Percentiles rank a stretch among this genome's conserved stretches.
Evolutionary conservation across 2,113 vertebrate genomes (phyloP).

Genomic region (Calypte anna): DNA sequence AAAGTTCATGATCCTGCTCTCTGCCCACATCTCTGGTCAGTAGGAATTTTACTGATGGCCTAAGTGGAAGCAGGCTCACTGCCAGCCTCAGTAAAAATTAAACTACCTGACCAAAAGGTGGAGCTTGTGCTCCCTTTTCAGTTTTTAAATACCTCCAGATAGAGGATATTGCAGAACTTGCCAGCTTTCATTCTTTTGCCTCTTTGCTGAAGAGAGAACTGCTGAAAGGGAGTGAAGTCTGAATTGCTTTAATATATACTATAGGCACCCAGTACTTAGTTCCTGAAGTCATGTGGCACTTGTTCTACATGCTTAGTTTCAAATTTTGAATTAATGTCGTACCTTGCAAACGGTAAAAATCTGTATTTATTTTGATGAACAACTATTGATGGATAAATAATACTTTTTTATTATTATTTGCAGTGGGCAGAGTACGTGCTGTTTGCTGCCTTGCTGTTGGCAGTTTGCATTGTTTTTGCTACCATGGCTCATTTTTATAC

Average conservation of each 20-base stretch:
- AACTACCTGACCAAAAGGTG: background rate
- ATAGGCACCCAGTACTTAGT: background rate
- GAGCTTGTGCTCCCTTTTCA: background rate
- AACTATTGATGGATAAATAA: background rate
- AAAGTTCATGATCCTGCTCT: background rate
- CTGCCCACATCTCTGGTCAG: background rate
- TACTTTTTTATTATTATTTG: background rate
- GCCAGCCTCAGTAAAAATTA: background rate
- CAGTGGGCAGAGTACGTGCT: conserved; percentile 94
- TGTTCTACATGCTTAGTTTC: background rate
- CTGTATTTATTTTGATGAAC: background rate
- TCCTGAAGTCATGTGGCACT: background rate
- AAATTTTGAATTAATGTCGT: background rate
- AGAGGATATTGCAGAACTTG: background rate
- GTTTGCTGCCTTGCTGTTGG: conserved; percentile 88
- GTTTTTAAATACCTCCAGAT: background rate
- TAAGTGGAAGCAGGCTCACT: background rate
- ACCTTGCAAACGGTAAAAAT: background rate
- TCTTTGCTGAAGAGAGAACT: background rate
- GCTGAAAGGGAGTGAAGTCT: background rate
- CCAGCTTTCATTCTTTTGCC: background rate
- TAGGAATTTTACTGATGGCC: background rate
- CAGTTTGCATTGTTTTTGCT: conserved; percentile 89
- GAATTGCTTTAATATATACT: background rate
- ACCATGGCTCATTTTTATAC: conserved; percentile 93